Percentiles rank a stretch among this genome's conserved stretches.
Conservation (phyloP, 2,888 invertebrate genomes). For the Rhogogaster chlorosoma region DNA sequence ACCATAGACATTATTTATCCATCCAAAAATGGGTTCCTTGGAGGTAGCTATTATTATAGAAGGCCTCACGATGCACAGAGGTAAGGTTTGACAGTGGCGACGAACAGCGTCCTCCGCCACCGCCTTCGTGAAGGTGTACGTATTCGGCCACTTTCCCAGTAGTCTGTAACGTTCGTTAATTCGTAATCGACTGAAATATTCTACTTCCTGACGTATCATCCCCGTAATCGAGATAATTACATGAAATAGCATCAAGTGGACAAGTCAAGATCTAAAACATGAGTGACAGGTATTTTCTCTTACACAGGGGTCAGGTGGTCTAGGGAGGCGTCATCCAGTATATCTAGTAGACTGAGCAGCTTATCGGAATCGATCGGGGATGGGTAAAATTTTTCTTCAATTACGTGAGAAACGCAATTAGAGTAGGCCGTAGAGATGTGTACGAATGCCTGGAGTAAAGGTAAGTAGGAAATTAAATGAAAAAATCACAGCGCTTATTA, state of each 20-base stretch:
- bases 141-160: slow-evolving; percentile 83
- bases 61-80: slow-evolving; percentile 85
- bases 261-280: neutral
- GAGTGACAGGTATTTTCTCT: slow-evolving; percentile 50
- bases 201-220: neutral
- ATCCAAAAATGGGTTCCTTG: slow-evolving; percentile 79
- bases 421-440: slow-evolving; percentile 75
- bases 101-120: slow-evolving; percentile 84
- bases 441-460: slow-evolving; percentile 68
- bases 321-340: slow-evolving; percentile 68
- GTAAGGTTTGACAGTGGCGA: slow-evolving; percentile 80
- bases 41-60: slow-evolving; percentile 80
- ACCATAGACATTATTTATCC: slow-evolving; percentile 87
- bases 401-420: slow-evolving; percentile 65
- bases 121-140: slow-evolving; percentile 87
- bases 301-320: slow-evolving; percentile 68
- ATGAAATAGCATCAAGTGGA: neutral
- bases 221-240: neutral
- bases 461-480: neutral
- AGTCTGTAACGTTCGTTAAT: slow-evolving; percentile 77
- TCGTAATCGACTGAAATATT: no score
- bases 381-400: slow-evolving; percentile 72
- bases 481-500: neutral
- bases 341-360: slow-evolving; percentile 66
- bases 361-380: slow-evolving; percentile 69